Percentiles rank a stretch among this genome's conserved stretches.
Conservation (phyloP, 2,113 vertebrate species). For the Fregata magnificens region DNA sequence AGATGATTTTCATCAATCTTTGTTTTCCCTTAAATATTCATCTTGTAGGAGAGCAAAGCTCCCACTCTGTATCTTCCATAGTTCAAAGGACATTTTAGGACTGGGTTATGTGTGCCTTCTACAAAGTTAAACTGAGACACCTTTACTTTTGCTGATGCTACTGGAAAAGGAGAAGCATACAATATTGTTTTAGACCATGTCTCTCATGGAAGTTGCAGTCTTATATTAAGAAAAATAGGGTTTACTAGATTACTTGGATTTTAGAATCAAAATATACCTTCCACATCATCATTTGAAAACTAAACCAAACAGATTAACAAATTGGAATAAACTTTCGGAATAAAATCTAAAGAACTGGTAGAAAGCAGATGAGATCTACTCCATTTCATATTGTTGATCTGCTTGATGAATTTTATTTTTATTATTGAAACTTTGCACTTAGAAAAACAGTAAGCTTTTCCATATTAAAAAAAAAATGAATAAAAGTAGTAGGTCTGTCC, state of each 20-base stretch:
- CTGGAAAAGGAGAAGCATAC: neutral
- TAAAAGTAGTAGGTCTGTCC: neutral
- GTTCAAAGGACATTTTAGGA: neutral
- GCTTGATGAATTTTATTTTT: neutral
- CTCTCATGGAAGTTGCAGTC: neutral
- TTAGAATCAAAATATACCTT: neutral
- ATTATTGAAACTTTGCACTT: neutral
- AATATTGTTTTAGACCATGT: neutral
- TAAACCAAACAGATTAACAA: neutral
- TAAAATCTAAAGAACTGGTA: neutral
- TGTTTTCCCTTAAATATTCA: neutral
- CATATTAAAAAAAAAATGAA: neutral
- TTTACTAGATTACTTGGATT: neutral
- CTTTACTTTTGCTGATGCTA: neutral
- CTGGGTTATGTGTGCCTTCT: neutral
- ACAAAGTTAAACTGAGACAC: neutral
- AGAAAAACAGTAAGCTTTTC: neutral
- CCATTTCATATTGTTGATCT: neutral
- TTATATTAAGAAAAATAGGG: neutral
- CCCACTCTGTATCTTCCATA: neutral
- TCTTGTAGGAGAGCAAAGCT: neutral
- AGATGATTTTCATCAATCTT: neutral
- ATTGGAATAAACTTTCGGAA: neutral
- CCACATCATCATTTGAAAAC: neutral
- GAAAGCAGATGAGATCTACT: neutral